Evolutionary conservation across 2,888 invertebrate species (phyloP).

Genomic region (Saturnia pavonia): DNA sequence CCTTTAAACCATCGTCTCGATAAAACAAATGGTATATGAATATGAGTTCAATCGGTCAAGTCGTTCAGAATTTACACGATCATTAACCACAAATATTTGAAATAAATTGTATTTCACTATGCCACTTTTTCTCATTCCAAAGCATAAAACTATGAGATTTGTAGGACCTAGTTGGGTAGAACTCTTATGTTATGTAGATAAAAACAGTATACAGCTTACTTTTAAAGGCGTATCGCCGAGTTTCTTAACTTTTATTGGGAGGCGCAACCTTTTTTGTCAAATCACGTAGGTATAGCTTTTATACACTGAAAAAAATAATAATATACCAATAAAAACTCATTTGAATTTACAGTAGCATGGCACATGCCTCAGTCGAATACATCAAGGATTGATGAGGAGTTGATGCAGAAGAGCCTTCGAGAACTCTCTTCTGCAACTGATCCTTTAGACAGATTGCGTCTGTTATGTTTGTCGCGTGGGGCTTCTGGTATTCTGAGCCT

Average conservation of each 20-base stretch:
- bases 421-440: slow-evolving; percentile 86
- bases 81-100: too few species aligned
- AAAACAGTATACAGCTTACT: background rate
- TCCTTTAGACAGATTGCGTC: slow-evolving; percentile 90
- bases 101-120: too few species aligned
- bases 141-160: too few species aligned
- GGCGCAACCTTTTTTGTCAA: too few species aligned
- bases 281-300: too few species aligned
- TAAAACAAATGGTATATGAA: too few species aligned
- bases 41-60: too few species aligned
- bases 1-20: too few species aligned
- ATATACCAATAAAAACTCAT: background rate
- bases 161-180: too few species aligned
- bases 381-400: slow-evolving; percentile 88
- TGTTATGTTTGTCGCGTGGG: slow-evolving; percentile 92
- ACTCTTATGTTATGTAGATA: background rate
- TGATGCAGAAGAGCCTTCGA: slow-evolving; percentile 88
- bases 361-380: slow-evolving; percentile 88
- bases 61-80: too few species aligned
- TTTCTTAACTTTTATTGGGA: too few species aligned
- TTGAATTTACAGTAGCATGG: slow-evolving; percentile 71
- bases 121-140: too few species aligned
- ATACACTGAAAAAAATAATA: background rate
- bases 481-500: slow-evolving; percentile 94
- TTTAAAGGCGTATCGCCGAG: background rate